Evolutionary conservation across 2,797 vertebrate species (phyloP).

Genomic region (Scolopax bukidnonensis): DNA sequence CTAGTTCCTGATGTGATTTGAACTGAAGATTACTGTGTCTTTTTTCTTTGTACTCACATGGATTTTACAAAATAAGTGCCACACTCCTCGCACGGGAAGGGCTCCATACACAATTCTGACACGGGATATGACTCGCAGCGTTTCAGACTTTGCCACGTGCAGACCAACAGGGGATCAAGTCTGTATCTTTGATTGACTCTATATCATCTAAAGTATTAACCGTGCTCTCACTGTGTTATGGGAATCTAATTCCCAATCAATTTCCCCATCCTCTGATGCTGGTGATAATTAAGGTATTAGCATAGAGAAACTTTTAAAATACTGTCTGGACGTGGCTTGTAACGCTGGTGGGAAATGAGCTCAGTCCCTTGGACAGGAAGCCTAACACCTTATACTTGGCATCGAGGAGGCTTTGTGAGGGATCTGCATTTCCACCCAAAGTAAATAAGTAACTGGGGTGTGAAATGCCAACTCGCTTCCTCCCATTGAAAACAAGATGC

Average conservation of each 20-base stretch:
- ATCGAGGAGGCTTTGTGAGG: background rate
- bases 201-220: background rate
- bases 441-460: too few species aligned
- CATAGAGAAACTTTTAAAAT: background rate
- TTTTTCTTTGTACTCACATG: background rate
- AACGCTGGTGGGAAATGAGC: background rate
- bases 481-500: background rate
- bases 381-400: background rate
- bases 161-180: background rate
- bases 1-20: background rate
- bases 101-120: background rate
- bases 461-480: background rate
- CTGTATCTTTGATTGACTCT: background rate
- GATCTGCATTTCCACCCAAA: background rate
- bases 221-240: background rate
- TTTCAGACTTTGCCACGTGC: background rate
- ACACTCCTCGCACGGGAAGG: background rate
- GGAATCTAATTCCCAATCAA: background rate
- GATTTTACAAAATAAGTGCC: background rate
- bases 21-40: background rate
- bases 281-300: background rate
- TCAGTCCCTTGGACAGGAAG: background rate
- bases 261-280: background rate
- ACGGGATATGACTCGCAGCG: rapidly evolving
- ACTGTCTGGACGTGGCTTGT: background rate